Conservation (phyloP, 2,113 vertebrate genomes). For the Catharus minimus region DNA sequence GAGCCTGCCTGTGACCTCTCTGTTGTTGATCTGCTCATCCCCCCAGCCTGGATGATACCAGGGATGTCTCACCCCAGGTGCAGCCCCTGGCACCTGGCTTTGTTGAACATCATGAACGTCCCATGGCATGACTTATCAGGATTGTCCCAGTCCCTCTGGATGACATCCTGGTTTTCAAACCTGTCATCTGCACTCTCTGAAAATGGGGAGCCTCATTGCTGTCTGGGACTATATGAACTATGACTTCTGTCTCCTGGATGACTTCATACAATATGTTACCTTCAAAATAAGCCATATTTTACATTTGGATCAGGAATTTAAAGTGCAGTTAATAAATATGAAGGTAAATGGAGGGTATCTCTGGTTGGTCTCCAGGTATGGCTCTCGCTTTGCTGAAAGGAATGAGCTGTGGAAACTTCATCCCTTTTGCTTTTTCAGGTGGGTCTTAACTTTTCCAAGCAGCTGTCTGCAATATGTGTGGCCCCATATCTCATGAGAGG, state of each 20-base stretch:
- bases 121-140: rapidly evolving
- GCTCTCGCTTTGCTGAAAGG: background rate
- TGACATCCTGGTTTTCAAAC: background rate
- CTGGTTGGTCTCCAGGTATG: background rate
- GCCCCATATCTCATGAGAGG: slow-evolving; percentile 38
- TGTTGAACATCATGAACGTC: background rate
- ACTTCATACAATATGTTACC: background rate
- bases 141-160: background rate
- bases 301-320: background rate
- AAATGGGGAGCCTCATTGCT: background rate
- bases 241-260: background rate
- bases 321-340: background rate
- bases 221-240: background rate
- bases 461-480: slow-evolving; percentile 58
- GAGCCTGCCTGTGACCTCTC: background rate
- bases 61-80: background rate
- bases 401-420: background rate
- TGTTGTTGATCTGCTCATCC: rapidly evolving
- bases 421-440: slow-evolving; percentile 6
- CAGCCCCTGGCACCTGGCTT: background rate
- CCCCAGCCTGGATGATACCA: rapidly evolving
- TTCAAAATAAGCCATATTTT: background rate
- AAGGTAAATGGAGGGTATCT: background rate
- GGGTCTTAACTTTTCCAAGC: slow-evolving; percentile 4
- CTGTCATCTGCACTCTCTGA: background rate